Evolutionary conservation across 1,140 invertebrate species (phyloP).

Genomic region (Cydia pomonella): DNA sequence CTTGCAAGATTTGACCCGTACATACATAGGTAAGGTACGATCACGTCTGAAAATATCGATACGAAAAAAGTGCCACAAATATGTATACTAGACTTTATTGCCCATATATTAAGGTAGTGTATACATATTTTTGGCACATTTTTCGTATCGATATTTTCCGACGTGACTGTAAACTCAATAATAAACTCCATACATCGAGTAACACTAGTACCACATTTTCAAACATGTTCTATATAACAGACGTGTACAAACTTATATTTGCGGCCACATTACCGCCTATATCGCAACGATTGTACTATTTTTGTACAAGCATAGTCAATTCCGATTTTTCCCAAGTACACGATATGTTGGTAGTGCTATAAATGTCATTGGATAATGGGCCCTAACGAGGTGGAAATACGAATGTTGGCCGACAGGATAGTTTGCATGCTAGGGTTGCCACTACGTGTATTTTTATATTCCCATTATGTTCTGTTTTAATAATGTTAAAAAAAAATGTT

Average conservation of each 20-base stretch:
- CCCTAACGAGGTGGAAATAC: slow-evolving; percentile 27
- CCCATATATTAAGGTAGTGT: too few species aligned
- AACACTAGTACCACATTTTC: slow-evolving; percentile 5
- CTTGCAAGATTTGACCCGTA: too few species aligned
- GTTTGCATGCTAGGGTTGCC: slow-evolving; percentile 1
- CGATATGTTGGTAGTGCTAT: neutral
- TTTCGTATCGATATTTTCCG: too few species aligned
- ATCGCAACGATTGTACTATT: neutral
- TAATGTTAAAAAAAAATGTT: too few species aligned
- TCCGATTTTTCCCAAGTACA: neutral
- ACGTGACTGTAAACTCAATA: too few species aligned
- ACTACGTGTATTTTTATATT: neutral
- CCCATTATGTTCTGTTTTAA: too few species aligned
- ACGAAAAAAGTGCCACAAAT: too few species aligned
- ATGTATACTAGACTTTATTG: too few species aligned
- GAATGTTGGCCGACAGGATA: slow-evolving; percentile 2
- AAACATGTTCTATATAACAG: neutral
- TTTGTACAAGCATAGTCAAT: neutral
- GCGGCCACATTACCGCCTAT: neutral
- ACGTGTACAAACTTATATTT: slow-evolving; percentile 17
- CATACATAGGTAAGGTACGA: too few species aligned
- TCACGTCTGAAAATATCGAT: too few species aligned
- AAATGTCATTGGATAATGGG: slow-evolving; percentile 30
- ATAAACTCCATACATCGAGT: neutral
- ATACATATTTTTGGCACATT: too few species aligned